A percentile compares a stretch with the other conserved stretches of the same genome.
Conservation (phyloP, 2,113 vertebrate genomes). For the Heteronetta atricapilla region DNA sequence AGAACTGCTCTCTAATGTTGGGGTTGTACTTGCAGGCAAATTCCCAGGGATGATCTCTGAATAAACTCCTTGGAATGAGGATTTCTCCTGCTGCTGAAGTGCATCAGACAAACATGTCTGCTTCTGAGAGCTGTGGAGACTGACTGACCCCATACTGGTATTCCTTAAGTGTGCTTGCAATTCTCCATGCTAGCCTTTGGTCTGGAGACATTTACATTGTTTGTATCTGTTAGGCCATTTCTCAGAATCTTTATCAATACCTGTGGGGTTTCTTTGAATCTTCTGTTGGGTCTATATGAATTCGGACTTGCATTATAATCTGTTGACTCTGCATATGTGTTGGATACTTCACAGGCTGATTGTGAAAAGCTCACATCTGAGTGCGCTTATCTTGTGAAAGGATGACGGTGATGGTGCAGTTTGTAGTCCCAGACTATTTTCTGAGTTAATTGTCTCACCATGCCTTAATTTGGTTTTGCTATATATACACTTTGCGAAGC, state of each 20-base stretch:
- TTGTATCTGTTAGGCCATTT: background rate
- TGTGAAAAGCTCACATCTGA: background rate
- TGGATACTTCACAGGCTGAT: background rate
- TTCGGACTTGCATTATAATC: background rate
- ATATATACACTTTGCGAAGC: background rate
- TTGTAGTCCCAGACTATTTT: background rate
- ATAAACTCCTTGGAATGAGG: background rate
- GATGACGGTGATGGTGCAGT: background rate
- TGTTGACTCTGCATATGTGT: background rate
- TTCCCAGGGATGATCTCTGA: background rate
- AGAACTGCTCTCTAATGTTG: background rate
- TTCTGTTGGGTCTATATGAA: background rate
- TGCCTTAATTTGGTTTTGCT: background rate
- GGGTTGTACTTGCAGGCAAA: background rate
- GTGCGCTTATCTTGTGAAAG: background rate
- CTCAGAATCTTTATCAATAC: background rate
- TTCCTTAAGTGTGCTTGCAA: background rate
- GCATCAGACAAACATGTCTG: background rate
- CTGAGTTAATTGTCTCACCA: background rate
- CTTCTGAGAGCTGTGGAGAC: rapidly evolving
- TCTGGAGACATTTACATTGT: background rate
- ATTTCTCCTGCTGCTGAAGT: background rate
- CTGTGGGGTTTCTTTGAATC: background rate
- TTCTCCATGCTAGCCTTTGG: background rate
- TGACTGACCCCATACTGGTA: background rate